Base-by-base conservation (phyloP, 2,113 vertebrate genomes). In the Trematocara variabile region DNA sequence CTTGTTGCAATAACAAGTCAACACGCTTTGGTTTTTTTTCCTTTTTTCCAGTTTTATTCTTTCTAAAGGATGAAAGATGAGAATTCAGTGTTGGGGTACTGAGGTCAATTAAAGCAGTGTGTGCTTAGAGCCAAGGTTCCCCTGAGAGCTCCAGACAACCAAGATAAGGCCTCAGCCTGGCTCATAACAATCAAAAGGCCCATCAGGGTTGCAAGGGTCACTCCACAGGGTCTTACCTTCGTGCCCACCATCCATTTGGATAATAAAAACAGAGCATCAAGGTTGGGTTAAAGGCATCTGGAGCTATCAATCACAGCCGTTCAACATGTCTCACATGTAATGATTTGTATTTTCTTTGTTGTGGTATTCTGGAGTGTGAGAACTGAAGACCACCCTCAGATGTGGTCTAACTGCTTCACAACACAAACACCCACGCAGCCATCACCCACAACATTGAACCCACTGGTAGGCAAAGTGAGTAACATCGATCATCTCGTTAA, bases 91-190 rank as follows among this genome's bases (percentile, higher is more conserved):
- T 75, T 75, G 80, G 52, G 68, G 44, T 56, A 85, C 53, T 63
- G 52, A 86, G 89, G 88, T 91, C 86, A 93, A 87, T 91, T 83
- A 88, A 81, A 73, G 77, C 63, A 80, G 90, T 63, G 44, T 81
- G 80, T 55, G 52, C 83, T 93, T 58, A 54, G 63, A 88, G 83
- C 88, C 77, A 84, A 86, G 79, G 79, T 77, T 93, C 70, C 79
- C 84, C 78, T 56, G 81, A 91, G 89, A 60, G 82, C 63, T 65
- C 63, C 90, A 89, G 82, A 79, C 86, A 79, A 60, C 80, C 46
- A 63, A 91, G 87, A 92, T 94, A 94, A 90, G 81, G 60, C 80
- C 34, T 73, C 33, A 55, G 81, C 30, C 79, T 33, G 41, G 11
- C 39, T 2, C 84, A 94, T 90, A 89, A 84, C 80, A 70, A 93